Evolutionary conservation across 2,113 vertebrate genomes (phyloP).

Genomic region (Percina caprodes): DNA sequence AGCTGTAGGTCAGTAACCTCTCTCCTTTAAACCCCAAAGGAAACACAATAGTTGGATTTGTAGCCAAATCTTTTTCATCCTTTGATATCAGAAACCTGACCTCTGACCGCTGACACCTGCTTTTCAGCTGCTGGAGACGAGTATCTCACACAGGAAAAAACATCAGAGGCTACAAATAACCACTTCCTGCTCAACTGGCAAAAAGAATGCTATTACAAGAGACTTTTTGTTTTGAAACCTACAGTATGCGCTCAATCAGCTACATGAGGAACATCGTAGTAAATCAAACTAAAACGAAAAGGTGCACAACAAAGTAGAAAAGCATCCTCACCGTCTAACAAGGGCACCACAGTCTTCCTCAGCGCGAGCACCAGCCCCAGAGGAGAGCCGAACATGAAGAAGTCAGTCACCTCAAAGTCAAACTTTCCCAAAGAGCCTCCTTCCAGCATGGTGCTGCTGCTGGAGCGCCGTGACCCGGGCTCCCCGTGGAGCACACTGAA

Average conservation of each 20-base stretch:
- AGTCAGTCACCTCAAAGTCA: slow-evolving; percentile 95
- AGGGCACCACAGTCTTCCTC: slow-evolving; percentile 93
- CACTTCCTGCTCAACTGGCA: slow-evolving; percentile 13
- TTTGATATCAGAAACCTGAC: slow-evolving; percentile 26
- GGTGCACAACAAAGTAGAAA: neutral
- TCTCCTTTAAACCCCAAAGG: slow-evolving; percentile 2
- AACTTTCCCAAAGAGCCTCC: slow-evolving; percentile 87
- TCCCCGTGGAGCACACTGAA: slow-evolving; percentile 91
- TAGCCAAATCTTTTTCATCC: neutral
- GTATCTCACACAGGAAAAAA: slow-evolving; percentile 11
- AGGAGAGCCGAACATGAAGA: slow-evolving; percentile 96
- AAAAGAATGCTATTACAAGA: no score
- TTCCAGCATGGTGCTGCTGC: slow-evolving; percentile 93
- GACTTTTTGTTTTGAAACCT: neutral
- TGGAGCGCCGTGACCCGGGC: slow-evolving; percentile 89
- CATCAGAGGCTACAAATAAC: slow-evolving; percentile 11
- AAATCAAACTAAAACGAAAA: neutral
- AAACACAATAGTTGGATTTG: neutral
- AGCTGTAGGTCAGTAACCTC: slow-evolving; percentile 37
- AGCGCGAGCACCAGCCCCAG: slow-evolving; percentile 96
- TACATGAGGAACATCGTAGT: neutral
- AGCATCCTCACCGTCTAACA: slow-evolving; percentile 87
- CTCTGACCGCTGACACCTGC: slow-evolving; percentile 33
- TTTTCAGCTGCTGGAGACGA: slow-evolving; percentile 29
- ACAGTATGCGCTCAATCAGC: neutral